Base-by-base conservation (phyloP, 1,140 invertebrate species). In the Drosophila arawakana region DNA sequence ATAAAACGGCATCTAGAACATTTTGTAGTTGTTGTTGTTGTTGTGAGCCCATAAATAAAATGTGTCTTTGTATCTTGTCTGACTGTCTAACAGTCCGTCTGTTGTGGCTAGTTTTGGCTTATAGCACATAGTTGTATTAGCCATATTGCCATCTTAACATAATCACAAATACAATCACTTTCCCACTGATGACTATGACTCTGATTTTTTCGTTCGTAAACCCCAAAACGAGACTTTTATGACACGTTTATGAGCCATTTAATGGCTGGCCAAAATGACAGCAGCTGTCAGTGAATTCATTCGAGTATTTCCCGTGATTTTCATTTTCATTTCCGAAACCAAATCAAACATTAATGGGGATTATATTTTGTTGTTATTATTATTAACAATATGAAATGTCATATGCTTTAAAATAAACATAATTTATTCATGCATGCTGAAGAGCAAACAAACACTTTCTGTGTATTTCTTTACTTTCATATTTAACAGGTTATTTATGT, bases 1-100 rank as follows among this genome's bases (percentile, higher is more conserved):
- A 82, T 63, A 82, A 78, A 82, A 82, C 82, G 46, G 46, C 66
- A 68, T 63, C 78, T 66, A 58, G 73, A 81, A 78, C 52, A 70
- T 62, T 58, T 73, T 68, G 55, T 59, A 66, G 52, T 52, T 71
- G 25, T 60, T 58, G 59, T 49, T 34, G 58, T 57, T 57, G 58
- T 63, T 63, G 66, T 60, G 44, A 39, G 66, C 8, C 57, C 66
- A 74, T 74, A 71, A 62, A 74, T 62, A 57, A 63, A 69, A 70
- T 58, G 58, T 18, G 52, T 57, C 35, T 34, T 10, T 49, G n/a
- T 30, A 30, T n/a, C 47, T 49, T 11, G 39, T 47, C 41, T 44
- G 3, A 4, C 41, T 30, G 18, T 11, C 8, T 50, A 18, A 25
- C 11, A 11, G 7, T 4, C 41, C 9, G 6, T 66, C 41, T 71